Percentiles rank a stretch among this genome's conserved stretches.
Evolutionary conservation across 2,888 invertebrate genomes (phyloP).

Genomic region (Dendrolimus pini): DNA sequence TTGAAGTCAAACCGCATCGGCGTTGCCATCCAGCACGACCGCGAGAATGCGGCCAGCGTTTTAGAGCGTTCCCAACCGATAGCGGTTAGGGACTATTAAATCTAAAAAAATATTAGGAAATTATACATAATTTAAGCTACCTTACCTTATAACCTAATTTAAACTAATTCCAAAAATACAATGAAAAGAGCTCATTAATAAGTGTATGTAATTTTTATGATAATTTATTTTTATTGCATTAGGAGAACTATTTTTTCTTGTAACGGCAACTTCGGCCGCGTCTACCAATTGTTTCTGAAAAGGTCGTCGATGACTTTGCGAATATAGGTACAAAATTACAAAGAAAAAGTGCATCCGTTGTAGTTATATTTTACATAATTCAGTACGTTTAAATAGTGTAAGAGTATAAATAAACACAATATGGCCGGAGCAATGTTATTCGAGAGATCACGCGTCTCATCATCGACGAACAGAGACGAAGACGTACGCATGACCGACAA

Average conservation of each 20-base stretch:
- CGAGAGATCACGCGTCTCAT: conserved; percentile 88
- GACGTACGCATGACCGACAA: conserved; percentile 84
- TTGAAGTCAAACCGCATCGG: too few relatives aligned
- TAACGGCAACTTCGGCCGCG: conserved; percentile 56
- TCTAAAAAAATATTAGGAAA: too few relatives aligned
- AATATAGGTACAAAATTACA: conserved; percentile 69
- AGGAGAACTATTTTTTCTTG: neutral
- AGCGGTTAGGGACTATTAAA: too few relatives aligned
- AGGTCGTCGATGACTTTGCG: conserved; percentile 76
- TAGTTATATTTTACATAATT: conserved; percentile 57
- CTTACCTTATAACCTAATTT: too few relatives aligned
- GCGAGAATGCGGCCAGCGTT: too few relatives aligned
- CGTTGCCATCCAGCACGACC: too few relatives aligned
- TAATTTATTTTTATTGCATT: too few relatives aligned
- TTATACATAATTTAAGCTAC: too few relatives aligned
- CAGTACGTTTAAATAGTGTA: conserved; percentile 56
- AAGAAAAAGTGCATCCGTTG: conserved; percentile 63
- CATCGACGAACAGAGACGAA: conserved; percentile 85
- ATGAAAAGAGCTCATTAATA: too few relatives aligned
- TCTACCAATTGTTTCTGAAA: conserved; percentile 73
- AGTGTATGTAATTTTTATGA: too few relatives aligned
- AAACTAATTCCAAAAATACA: too few relatives aligned
- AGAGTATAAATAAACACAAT: conserved; percentile 71
- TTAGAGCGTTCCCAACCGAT: too few relatives aligned
- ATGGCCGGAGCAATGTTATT: conserved; percentile 96